Base-by-base conservation (phyloP, 2,797 vertebrate species). In the Morus bassanus region DNA sequence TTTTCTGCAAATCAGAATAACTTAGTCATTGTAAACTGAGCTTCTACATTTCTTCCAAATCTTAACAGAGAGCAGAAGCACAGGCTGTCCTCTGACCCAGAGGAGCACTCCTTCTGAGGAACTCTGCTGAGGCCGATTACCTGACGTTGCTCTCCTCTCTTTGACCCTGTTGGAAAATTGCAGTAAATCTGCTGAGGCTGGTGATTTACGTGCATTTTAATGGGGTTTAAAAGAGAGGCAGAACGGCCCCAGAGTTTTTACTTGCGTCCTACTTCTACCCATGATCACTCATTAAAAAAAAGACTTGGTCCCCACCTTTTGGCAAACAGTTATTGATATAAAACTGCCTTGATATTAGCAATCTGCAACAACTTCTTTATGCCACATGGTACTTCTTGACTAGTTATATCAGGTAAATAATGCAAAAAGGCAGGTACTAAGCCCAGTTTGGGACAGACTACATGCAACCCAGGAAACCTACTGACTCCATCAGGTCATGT, bases 351-450 rank as follows among this genome's bases (percentile, higher is more conserved):
- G 81, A 67, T 90, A 83, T 60, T 92, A 97, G 96, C 88, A 85
- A 85, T 90, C 95, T 67, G 45, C 73, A 74, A 39, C 82, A 87
- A 81, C 70, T 96, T 93, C 82, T 96, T 97, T 56, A 86, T 69
- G 63, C 96, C 96, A 96, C 89, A 61, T 60, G 63, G 84, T 95
- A 93, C 79, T 92, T 97, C 89, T 95, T 93, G 85, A 96, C 56
- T 39, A 94, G 76, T 82, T 95, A 6, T 59, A 91, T 91, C 97
- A 91, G 84, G 85, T 97, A 95, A 95, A 88, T 93, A 94, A 78
- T 74, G 81, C 53, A 93, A 92, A 81, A 95, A 86, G 95, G 80
- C 93, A 97, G 86, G 95, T 96, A 83, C 68, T 86, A 84, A 96
- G 92, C 81, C 48, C 31, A 50, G 27, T 67, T 81, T 28, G n/a